Percentiles rank a stretch among this genome's conserved stretches.
phyloP scores from a whole-genome alignment of 2,888 invertebrate species.

The Leptinotarsa juncta region DNA sequence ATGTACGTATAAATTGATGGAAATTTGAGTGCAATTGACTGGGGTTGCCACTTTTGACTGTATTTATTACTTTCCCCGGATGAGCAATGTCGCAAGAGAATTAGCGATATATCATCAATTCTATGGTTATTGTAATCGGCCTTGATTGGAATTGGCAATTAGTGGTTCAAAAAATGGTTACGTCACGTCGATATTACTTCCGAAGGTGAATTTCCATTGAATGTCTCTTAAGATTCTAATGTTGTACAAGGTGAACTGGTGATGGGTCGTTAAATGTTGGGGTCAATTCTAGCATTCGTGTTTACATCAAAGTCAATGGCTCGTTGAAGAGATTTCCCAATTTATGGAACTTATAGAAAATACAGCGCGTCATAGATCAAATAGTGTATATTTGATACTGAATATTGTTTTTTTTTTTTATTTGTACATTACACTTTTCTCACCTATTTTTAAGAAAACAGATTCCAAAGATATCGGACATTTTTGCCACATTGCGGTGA shows the following conservation, averaged over 20 bases:
- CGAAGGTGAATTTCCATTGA: background rate
- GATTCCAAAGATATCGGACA: too few relatives aligned
- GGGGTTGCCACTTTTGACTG: conserved; percentile 30
- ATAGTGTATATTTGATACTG: too few relatives aligned
- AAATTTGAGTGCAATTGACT: conserved; percentile 32
- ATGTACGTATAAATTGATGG: conserved; percentile 26
- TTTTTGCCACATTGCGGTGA: too few relatives aligned
- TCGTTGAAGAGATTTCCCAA: too few relatives aligned
- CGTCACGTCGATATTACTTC: background rate
- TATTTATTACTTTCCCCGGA: conserved; percentile 46
- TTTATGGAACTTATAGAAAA: too few relatives aligned
- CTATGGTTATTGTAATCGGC: background rate
- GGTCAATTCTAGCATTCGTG: too few relatives aligned
- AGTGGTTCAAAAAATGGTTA: background rate
- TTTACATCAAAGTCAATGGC: too few relatives aligned
- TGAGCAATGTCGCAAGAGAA: conserved; percentile 28
- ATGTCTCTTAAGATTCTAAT: background rate
- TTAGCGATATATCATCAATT: conserved; percentile 21
- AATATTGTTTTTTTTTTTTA: too few relatives aligned
- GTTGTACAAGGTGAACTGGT: conserved; percentile 3
- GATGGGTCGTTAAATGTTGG: background rate
- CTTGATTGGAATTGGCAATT: conserved; percentile 13
- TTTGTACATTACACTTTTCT: too few relatives aligned
- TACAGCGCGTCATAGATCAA: too few relatives aligned
- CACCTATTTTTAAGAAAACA: too few relatives aligned